phyloP scores from a whole-genome alignment of 2,797 vertebrate genomes.

The Diplodus puntazzo region DNA sequence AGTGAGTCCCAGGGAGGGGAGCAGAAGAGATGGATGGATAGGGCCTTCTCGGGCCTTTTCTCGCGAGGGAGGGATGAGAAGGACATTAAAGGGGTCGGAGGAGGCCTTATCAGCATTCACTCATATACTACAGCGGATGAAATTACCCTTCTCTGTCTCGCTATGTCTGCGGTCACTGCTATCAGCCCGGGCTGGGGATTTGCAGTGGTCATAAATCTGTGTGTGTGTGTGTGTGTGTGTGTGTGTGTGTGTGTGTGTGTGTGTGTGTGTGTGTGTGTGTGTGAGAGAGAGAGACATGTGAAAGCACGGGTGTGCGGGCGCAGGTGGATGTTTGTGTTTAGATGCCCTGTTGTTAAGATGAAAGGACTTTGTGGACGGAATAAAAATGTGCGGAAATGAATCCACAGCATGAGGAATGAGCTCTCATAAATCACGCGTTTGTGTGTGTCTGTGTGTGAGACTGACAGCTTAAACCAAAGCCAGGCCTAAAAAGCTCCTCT shows the following conservation, averaged over 20 bases:
- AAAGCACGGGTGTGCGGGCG: background rate
- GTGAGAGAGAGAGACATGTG: background rate
- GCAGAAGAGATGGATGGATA: conserved; percentile 1
- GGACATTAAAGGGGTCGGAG: conserved; percentile 33
- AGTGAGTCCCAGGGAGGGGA: background rate
- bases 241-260: conserved; percentile 9
- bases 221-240: conserved; percentile 14
- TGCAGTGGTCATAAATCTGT: conserved; percentile 70
- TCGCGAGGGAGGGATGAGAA: conserved; percentile 15
- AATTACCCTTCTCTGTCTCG: conserved; percentile 74
- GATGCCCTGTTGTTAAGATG: conserved; percentile 54
- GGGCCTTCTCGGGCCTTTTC: conserved; percentile 1
- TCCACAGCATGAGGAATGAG: conserved; percentile 25
- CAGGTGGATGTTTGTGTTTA: conserved; percentile 60
- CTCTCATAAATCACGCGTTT: conserved; percentile 36
- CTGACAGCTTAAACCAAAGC: conserved; percentile 16
- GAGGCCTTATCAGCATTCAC: conserved; percentile 71
- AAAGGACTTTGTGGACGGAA: conserved; percentile 59
- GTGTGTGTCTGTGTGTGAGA: background rate
- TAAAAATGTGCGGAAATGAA: conserved; percentile 56
- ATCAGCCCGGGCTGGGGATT: conserved; percentile 63
- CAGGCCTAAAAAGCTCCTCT: conserved; percentile 1
- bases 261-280: conserved; percentile 23
- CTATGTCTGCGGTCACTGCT: conserved; percentile 69
- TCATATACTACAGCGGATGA: conserved; percentile 70